Base-by-base conservation (phyloP, 35 echinoderm and acorn worm genomes). In the Heliocidaris erythrogramma region DNA sequence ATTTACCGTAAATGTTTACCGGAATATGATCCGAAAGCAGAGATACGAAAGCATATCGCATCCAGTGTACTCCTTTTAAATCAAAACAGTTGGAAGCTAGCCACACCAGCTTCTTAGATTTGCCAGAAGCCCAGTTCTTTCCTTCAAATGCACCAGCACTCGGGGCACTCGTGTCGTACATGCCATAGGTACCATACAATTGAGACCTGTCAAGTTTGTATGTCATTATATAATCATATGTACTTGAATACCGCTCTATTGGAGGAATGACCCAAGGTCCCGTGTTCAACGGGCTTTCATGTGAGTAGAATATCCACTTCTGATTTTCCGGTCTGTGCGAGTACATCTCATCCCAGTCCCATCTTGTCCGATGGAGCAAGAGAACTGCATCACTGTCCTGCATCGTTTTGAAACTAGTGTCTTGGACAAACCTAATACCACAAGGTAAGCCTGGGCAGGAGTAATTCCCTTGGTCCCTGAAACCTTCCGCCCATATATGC, bases 51-150 rank as follows among this genome's bases (percentile, higher is more conserved):
- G 93, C 47, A 7, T 21, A 60, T 59, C 96, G 91, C 13, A 21
- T 95, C 96, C 96, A 97, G 42, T 56, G 48, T 48, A n/a, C 3
- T 14, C 5, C 11, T 42, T 32, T 11, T 31, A 56, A 12, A 59
- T 95, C 42, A 49, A 69, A 30, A 71, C 95, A 96, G 30, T 95
- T 96, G 24, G 96, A 96, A 3, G 96, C 94, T 94, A 96, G 90
- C 96, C 96, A 96, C 4, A 94, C 96, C 11, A 90, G 94, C 60
- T 94, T 16, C 53, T 95, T 92, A n/a, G 96, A 92, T 52, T 95
- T 94, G 14, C 89, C 89, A 2, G 60, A 47, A 6, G 96, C 94
- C 96, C 96, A 96, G 48, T 92, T 92, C 29, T 30, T 30, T 50
- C 31, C 29, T 30, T 48, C 91, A n/a, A 48, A 5, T 21, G 2